Conservation (phyloP, 2,113 vertebrate genomes). For the Panthera uncia region DNA sequence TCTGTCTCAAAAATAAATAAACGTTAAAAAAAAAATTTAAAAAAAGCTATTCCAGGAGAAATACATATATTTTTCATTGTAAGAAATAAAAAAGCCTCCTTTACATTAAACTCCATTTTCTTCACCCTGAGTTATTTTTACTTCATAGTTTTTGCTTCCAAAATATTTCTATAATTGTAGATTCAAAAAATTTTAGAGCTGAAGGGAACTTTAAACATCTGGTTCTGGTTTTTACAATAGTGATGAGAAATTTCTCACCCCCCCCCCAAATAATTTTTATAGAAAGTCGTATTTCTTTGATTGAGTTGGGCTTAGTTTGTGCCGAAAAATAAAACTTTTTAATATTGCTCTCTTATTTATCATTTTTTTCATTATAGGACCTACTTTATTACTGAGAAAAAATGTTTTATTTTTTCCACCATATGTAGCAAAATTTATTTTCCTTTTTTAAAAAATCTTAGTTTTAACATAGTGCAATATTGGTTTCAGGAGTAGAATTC, state of each 20-base stretch:
- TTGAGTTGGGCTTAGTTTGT: neutral
- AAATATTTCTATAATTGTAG: neutral
- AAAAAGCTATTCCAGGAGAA: neutral
- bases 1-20: too few relatives aligned
- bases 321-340: neutral
- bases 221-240: neutral
- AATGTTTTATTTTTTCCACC: too few relatives aligned
- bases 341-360: neutral
- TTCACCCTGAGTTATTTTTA: neutral
- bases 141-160: neutral
- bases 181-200: neutral
- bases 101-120: neutral
- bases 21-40: too few relatives aligned
- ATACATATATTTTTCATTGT: neutral
- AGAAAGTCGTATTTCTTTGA: neutral
- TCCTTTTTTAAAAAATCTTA: too few relatives aligned
- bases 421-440: too few relatives aligned
- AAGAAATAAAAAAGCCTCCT: constrained; percentile 7
- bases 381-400: too few relatives aligned
- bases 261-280: neutral
- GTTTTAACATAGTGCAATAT: too few relatives aligned
- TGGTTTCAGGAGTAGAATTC: too few relatives aligned
- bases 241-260: neutral
- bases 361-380: too few relatives aligned
- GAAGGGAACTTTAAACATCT: neutral